These are phyloP conservation scores for Pomatostomus ruficeps DNA, from an alignment of 2,113 vertebrate species.

Conservation along the genomic window DNA sequence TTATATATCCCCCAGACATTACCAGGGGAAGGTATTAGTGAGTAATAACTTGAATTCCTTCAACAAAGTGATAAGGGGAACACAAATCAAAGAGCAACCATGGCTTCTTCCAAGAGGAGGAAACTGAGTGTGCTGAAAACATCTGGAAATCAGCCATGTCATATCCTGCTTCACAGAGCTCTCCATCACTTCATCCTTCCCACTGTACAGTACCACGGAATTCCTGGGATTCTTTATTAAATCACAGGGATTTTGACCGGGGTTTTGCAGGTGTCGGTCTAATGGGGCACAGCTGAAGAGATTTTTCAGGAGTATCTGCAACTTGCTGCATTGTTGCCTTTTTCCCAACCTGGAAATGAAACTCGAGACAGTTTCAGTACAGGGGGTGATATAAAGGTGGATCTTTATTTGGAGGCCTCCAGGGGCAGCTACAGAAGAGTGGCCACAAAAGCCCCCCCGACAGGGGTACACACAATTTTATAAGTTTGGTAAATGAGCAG, in stretches of 20 bases:
- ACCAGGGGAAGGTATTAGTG: not conserved
- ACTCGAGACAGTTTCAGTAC: no score
- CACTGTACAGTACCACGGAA: fast-evolving
- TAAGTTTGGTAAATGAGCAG: no score
- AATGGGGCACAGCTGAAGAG: not conserved
- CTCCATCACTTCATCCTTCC: not conserved
- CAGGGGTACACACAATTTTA: no score
- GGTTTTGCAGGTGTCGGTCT: not conserved
- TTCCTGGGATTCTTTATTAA: not conserved
- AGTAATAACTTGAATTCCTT: not conserved
- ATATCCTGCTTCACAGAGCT: not conserved
- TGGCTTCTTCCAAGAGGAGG: not conserved
- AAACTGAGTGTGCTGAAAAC: not conserved
- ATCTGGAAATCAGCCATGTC: not conserved
- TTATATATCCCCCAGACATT: not conserved
- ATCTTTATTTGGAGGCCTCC: no score
- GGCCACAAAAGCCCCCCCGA: no score
- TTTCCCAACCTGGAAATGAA: no score
- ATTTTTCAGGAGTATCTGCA: not conserved
- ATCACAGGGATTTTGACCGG: not conserved
- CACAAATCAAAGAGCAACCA: not conserved
- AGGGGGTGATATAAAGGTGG: no score
- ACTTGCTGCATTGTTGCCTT: not conserved
- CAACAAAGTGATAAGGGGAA: not conserved
- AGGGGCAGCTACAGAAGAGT: no score